Evolutionary conservation across 2,113 vertebrate genomes (phyloP).

Genomic region (Takifugu flavidus): DNA sequence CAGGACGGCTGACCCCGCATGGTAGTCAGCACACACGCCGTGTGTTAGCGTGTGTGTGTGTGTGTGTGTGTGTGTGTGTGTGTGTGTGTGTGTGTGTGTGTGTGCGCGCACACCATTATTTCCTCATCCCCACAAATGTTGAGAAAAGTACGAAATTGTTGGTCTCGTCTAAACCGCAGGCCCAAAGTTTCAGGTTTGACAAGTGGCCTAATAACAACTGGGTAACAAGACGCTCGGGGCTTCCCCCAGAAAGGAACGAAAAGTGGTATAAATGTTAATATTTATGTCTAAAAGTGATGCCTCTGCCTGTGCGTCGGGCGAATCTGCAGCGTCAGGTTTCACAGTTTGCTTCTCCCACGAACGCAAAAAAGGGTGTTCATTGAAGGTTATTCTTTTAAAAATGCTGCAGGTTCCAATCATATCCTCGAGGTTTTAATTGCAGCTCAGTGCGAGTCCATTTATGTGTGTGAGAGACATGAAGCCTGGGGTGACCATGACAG

Average conservation of each 20-base stretch:
- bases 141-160: slow-evolving; percentile 53
- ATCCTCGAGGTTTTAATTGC: neutral
- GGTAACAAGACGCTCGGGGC: slow-evolving; percentile 39
- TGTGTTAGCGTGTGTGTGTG: neutral
- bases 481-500: slow-evolving; percentile 20
- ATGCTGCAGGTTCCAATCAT: neutral
- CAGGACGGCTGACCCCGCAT: slow-evolving; percentile 16
- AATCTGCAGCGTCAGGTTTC: too few relatives aligned
- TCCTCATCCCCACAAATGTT: slow-evolving; percentile 50
- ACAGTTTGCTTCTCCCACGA: too few relatives aligned
- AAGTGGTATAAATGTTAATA: too few relatives aligned
- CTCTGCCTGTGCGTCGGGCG: neutral
- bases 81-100: slow-evolving; percentile 1
- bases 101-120: slow-evolving; percentile 27
- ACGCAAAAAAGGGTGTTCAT: too few relatives aligned
- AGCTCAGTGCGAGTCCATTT: neutral
- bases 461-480: slow-evolving; percentile 1
- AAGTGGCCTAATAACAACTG: slow-evolving; percentile 55
- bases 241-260: neutral
- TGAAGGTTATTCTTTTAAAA: too few relatives aligned
- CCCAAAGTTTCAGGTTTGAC: slow-evolving; percentile 48
- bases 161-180: slow-evolving; percentile 40
- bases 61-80: slow-evolving; percentile 3
- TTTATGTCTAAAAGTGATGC: too few relatives aligned
- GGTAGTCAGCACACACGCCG: slow-evolving; percentile 40